A percentile compares a stretch with the other conserved stretches of the same genome.
Evolutionary conservation across 2,888 invertebrate species (phyloP).

Genomic region (Abrostola tripartita): DNA sequence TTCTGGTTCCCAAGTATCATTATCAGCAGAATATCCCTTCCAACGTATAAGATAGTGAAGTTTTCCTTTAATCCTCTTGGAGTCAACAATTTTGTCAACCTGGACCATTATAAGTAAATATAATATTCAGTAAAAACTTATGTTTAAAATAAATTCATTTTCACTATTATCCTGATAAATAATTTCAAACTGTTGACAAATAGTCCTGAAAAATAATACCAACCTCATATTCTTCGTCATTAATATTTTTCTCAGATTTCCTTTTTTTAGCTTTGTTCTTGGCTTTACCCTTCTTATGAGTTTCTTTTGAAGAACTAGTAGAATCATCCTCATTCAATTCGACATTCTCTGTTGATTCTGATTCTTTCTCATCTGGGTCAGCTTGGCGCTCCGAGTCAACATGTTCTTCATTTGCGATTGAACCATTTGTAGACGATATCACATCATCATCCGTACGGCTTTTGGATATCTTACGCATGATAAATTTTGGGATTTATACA

Average conservation of each 20-base stretch:
- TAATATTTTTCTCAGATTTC: slow-evolving; percentile 71
- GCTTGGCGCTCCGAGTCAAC: slow-evolving; percentile 58
- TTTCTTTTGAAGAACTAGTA: slow-evolving; percentile 59
- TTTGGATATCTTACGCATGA: slow-evolving; percentile 84
- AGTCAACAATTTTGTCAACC: slow-evolving; percentile 92
- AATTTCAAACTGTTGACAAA: slow-evolving; percentile 32
- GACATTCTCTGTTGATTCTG: slow-evolving; percentile 59
- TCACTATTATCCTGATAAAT: not conserved
- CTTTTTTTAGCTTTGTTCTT: slow-evolving; percentile 74
- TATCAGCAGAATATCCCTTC: slow-evolving; percentile 92
- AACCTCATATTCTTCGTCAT: slow-evolving; percentile 87
- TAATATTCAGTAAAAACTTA: not conserved
- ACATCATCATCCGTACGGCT: slow-evolving; percentile 82
- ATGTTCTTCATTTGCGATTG: slow-evolving; percentile 69
- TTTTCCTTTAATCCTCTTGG: slow-evolving; percentile 91
- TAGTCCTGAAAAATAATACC: slow-evolving; percentile 25
- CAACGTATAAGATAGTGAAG: slow-evolving; percentile 92
- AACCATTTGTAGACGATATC: slow-evolving; percentile 83
- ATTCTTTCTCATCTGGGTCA: slow-evolving; percentile 60
- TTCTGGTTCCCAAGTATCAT: slow-evolving; percentile 93
- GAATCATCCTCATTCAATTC: slow-evolving; percentile 62
- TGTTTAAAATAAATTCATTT: not conserved
- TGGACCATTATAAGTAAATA: slow-evolving; percentile 60
- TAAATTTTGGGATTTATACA: slow-evolving; percentile 63
- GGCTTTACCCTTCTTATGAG: slow-evolving; percentile 63